Evolutionary conservation across 2,113 vertebrate genomes (phyloP).

Genomic region (Corapipo altera): DNA sequence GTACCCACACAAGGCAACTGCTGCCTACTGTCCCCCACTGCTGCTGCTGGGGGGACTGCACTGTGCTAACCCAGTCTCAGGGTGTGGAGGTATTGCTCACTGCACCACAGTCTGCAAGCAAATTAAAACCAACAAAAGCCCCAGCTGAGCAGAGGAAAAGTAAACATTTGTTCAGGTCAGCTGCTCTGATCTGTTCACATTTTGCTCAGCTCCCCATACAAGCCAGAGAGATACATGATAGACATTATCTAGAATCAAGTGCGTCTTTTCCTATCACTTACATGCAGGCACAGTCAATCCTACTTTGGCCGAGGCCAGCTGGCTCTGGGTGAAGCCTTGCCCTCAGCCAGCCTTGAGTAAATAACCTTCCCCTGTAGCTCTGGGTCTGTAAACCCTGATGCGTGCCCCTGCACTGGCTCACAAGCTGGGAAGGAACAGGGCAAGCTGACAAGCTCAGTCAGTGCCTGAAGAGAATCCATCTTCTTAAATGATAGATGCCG

Average conservation of each 20-base stretch:
- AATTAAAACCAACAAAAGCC: not conserved
- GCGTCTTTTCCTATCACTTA: not conserved
- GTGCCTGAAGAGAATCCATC: not conserved
- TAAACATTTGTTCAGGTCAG: not conserved
- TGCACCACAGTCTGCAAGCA: not conserved
- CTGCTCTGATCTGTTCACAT: not conserved
- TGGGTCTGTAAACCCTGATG: not conserved
- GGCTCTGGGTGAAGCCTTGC: not conserved
- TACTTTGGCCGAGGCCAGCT: not conserved
- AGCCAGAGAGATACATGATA: not conserved
- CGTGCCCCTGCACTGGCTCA: accelerated
- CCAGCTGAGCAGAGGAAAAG: not conserved
- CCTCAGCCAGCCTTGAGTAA: not conserved
- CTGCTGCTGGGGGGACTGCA: too few species aligned
- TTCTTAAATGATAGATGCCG: slow-evolving; percentile 29
- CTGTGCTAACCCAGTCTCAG: accelerated
- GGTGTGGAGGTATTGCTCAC: not conserved
- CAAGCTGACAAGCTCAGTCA: not conserved
- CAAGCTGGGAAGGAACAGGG: not conserved
- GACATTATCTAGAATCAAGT: not conserved
- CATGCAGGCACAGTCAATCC: not conserved
- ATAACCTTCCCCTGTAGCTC: not conserved
- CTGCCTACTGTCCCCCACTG: not conserved
- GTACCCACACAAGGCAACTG: not conserved
- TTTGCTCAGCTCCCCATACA: not conserved